These are phyloP conservation scores for Melolontha melolontha DNA, from an alignment of 2,888 invertebrate genomes.

Conservation along the genomic window DNA sequence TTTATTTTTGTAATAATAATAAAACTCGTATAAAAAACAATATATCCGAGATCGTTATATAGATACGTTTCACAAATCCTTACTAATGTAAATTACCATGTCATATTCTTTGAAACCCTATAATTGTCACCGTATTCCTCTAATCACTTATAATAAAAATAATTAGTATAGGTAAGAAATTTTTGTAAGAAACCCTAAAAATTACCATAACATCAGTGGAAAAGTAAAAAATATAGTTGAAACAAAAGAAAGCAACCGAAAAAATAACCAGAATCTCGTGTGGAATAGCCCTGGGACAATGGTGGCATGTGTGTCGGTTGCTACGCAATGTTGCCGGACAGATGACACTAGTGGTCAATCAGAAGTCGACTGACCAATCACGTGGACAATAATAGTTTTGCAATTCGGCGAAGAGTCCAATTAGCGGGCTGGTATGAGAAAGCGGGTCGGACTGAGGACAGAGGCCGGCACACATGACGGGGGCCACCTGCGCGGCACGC, in stretches of 20 bases:
- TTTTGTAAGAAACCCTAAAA: no score
- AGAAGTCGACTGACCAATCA: constrained; percentile 44
- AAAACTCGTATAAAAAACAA: no score
- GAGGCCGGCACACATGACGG: constrained; percentile 52
- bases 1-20: no score
- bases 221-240: not conserved
- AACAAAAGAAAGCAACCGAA: not conserved
- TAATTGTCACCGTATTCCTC: no score
- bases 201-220: no score
- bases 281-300: constrained; percentile 23
- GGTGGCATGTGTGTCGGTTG: constrained; percentile 31
- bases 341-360: constrained; percentile 41
- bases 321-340: constrained; percentile 19
- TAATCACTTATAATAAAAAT: no score
- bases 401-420: constrained; percentile 48
- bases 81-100: no score
- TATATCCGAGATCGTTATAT: no score
- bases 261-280: not conserved
- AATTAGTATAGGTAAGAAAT: no score
- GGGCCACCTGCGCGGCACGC: constrained; percentile 55
- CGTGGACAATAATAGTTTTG: constrained; percentile 38
- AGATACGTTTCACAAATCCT: no score
- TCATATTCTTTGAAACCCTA: no score
- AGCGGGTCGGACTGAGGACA: constrained; percentile 36
- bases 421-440: constrained; percentile 45